Evolutionary conservation across 2,113 vertebrate genomes (phyloP).

Genomic region (Etheostoma spectabile): DNA sequence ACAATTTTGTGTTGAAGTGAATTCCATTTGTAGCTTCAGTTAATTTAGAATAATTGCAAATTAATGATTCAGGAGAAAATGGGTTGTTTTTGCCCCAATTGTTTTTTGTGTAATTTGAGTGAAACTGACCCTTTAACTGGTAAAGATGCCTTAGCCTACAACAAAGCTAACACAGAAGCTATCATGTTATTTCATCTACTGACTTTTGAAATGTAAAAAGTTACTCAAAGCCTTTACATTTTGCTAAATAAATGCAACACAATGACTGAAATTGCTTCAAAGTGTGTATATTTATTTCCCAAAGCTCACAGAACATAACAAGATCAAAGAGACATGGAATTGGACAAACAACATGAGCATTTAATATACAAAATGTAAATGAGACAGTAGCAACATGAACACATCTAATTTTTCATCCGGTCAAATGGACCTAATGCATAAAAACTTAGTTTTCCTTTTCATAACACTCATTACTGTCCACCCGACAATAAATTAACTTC

Average conservation of each 20-base stretch:
- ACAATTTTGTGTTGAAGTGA: no score
- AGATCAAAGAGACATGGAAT: neutral
- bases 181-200: no score
- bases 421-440: neutral
- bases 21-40: no score
- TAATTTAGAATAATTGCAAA: no score
- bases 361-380: neutral
- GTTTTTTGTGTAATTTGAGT: no score
- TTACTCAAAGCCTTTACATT: neutral
- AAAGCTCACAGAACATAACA: conserved; percentile 6
- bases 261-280: neutral
- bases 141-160: no score
- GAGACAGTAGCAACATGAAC: neutral
- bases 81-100: no score
- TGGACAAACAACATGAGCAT: neutral
- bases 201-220: neutral
- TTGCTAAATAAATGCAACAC: neutral
- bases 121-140: no score
- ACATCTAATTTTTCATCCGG: neutral
- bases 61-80: no score
- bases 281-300: conserved; percentile 14
- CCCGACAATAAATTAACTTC: neutral
- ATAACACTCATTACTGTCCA: neutral
- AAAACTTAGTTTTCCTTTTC: neutral
- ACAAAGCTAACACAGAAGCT: no score